These are phyloP conservation scores for Xylocampa areola DNA, from an alignment of 2,888 invertebrate genomes.

Conservation along the genomic window DNA sequence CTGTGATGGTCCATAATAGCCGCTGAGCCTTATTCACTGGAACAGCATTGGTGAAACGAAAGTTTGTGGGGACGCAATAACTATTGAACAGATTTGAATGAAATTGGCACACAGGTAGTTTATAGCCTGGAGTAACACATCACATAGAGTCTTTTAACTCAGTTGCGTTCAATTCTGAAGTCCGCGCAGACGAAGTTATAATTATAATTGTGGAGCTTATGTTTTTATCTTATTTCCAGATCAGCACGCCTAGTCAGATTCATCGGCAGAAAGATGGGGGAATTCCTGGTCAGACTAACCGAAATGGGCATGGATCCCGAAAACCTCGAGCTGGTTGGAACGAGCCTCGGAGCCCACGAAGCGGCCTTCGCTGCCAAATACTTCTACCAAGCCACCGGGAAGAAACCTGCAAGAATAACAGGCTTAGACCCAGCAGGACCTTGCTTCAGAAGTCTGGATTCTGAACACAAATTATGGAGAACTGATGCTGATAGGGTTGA, in stretches of 20 bases:
- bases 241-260: slow-evolving; percentile 76
- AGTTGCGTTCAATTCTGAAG: too few species aligned
- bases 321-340: slow-evolving; percentile 78
- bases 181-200: too few species aligned
- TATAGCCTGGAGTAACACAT: too few species aligned
- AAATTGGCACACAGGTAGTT: too few species aligned
- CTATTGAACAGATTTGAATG: too few species aligned
- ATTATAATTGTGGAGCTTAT: neutral
- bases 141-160: too few species aligned
- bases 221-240: slow-evolving; percentile 60
- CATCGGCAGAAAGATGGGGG: slow-evolving; percentile 78
- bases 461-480: slow-evolving; percentile 66
- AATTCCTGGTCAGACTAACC: slow-evolving; percentile 74
- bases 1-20: too few species aligned
- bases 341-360: slow-evolving; percentile 81
- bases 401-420: slow-evolving; percentile 76
- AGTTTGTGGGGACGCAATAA: too few species aligned
- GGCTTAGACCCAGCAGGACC: slow-evolving; percentile 85
- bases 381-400: slow-evolving; percentile 75
- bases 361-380: slow-evolving; percentile 75
- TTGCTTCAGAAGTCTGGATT: slow-evolving; percentile 74
- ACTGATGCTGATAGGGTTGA: slow-evolving; percentile 77
- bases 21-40: too few species aligned
- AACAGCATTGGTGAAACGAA: too few species aligned
- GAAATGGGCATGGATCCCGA: slow-evolving; percentile 73